Conservation (phyloP, 2,888 invertebrate species). For the Labia minor region DNA sequence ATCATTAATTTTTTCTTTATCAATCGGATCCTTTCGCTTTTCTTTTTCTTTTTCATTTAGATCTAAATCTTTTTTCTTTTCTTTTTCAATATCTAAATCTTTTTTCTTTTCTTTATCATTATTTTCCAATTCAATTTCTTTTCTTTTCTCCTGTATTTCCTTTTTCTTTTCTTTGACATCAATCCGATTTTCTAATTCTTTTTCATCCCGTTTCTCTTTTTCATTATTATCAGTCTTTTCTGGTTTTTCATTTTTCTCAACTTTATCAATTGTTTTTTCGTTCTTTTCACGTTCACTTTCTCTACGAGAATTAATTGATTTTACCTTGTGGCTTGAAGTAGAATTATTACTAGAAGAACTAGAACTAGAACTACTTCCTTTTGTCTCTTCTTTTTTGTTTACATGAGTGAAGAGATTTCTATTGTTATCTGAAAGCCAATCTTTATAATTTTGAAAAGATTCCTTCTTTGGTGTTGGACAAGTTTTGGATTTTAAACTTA, state of each 20-base stretch:
- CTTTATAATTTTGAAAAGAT: slow-evolving; percentile 13
- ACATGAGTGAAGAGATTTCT: slow-evolving; percentile 26
- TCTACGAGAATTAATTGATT: background rate
- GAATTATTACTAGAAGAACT: background rate
- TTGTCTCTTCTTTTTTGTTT: slow-evolving; percentile 29
- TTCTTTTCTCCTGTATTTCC: slow-evolving; percentile 22
- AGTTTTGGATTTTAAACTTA: background rate
- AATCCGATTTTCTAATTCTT: slow-evolving; percentile 17
- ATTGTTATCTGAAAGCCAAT: slow-evolving; percentile 1
- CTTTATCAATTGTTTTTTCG: slow-evolving; percentile 34
- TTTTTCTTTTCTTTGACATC: slow-evolving; percentile 22
- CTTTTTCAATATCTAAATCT: slow-evolving; percentile 24
- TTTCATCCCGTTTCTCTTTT: background rate
- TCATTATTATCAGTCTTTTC: slow-evolving; percentile 20
- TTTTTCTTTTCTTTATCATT: slow-evolving; percentile 22
- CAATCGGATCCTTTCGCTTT: slow-evolving; percentile 21
- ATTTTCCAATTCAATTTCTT: slow-evolving; percentile 23
- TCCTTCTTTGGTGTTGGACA: background rate
- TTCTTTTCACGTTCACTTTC: slow-evolving; percentile 28
- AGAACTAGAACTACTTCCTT: slow-evolving; percentile 21
- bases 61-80: slow-evolving; percentile 27
- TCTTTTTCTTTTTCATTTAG: slow-evolving; percentile 24
- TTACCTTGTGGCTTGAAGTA: background rate
- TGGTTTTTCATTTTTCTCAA: slow-evolving; percentile 30
- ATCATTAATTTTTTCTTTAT: slow-evolving; percentile 19